Percentiles rank a stretch among this genome's conserved stretches.
These are phyloP conservation scores for Pyrrhia umbra DNA, from an alignment of 2,888 invertebrate genomes.

Conservation along the genomic window DNA sequence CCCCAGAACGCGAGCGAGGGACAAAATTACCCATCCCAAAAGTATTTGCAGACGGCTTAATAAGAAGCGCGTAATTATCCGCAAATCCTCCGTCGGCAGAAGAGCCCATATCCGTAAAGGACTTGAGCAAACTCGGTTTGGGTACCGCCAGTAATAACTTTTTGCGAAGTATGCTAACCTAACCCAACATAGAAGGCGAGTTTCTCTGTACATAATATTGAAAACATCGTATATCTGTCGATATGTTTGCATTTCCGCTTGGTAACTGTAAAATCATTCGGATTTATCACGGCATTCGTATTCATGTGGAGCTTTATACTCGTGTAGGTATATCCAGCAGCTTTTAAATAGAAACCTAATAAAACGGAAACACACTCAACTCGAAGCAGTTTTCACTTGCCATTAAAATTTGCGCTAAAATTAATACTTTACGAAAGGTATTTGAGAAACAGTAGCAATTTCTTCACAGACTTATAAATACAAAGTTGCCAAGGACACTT, in stretches of 20 bases:
- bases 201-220: constrained; percentile 61
- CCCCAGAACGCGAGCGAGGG: constrained; percentile 61
- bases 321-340: constrained; percentile 25
- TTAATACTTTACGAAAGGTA: constrained; percentile 33
- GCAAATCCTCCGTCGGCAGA: constrained; percentile 72
- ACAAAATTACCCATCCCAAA: constrained; percentile 70
- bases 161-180: constrained; percentile 70
- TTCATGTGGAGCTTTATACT: constrained; percentile 41
- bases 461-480: constrained; percentile 18
- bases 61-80: constrained; percentile 82
- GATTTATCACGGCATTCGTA: constrained; percentile 45
- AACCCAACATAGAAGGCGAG: constrained; percentile 60
- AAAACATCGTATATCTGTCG: constrained; percentile 54
- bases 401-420: constrained; percentile 40
- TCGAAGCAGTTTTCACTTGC: constrained; percentile 22
- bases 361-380: constrained; percentile 24
- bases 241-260: constrained; percentile 62
- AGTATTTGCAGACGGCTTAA: constrained; percentile 82
- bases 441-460: constrained; percentile 21
- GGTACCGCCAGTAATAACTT: constrained; percentile 75
- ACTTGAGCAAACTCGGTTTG: constrained; percentile 78
- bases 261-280: constrained; percentile 63
- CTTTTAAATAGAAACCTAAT: constrained; percentile 41
- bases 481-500: constrained; percentile 28
- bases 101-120: constrained; percentile 74